These are phyloP conservation scores for Atta texana DNA, from an alignment of 1,140 invertebrate genomes.

Conservation along the genomic window DNA sequence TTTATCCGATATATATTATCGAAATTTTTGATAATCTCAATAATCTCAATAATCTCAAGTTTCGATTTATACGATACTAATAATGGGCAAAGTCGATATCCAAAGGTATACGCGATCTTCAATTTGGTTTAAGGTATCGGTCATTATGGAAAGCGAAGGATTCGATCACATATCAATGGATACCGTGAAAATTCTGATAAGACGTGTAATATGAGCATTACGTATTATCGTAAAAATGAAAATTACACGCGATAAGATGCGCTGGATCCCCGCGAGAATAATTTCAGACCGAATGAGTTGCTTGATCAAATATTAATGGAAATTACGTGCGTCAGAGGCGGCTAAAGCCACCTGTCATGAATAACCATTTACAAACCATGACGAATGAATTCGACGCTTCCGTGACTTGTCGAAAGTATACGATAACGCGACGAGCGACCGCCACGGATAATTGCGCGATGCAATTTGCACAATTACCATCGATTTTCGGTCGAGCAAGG, in stretches of 20 bases:
- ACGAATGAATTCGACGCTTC: slow-evolving; percentile 1
- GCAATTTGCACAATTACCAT: not conserved
- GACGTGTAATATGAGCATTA: not conserved
- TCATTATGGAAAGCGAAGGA: not conserved
- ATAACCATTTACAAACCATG: not conserved
- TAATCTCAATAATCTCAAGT: not conserved
- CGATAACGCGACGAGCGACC: slow-evolving; percentile 1
- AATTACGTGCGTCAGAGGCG: slow-evolving; percentile 15
- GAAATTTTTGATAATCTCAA: not conserved
- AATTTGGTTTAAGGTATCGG: not conserved
- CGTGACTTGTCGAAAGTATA: not conserved
- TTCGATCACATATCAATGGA: not conserved
- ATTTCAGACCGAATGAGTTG: not conserved
- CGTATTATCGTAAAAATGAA: not conserved
- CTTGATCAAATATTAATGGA: not conserved
- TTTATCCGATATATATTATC: not conserved
- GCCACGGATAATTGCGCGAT: slow-evolving; percentile 4
- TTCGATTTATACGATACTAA: slow-evolving; percentile 15
- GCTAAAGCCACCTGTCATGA: not conserved
- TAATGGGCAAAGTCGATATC: not conserved
- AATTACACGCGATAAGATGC: not conserved
- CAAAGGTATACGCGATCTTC: slow-evolving; percentile 3
- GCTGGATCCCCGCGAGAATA: not conserved
- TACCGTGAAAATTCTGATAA: not conserved
- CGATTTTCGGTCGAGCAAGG: not conserved